Conservation (phyloP, 2,113 vertebrate species). For the Otis tarda region DNA sequence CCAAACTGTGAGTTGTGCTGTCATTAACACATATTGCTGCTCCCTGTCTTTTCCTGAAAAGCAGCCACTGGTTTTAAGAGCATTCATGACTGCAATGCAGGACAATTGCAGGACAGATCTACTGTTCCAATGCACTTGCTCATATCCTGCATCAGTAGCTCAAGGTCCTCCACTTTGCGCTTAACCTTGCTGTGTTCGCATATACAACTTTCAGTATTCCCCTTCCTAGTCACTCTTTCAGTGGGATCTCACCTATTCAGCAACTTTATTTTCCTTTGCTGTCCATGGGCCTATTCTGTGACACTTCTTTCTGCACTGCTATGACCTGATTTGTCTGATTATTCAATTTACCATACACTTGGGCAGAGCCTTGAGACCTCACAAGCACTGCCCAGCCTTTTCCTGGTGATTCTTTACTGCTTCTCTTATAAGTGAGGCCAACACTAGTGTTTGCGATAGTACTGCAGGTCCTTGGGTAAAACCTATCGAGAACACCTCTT, state of each 20-base stretch:
- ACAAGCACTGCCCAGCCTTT: background rate
- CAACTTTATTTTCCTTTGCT: background rate
- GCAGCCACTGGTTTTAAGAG: background rate
- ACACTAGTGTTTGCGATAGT: background rate
- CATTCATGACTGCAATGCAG: background rate
- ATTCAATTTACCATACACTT: background rate
- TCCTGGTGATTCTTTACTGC: background rate
- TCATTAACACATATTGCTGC: background rate
- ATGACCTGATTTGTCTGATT: background rate
- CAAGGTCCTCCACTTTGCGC: background rate
- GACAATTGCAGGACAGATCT: background rate
- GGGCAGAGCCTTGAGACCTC: background rate
- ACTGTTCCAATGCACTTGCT: background rate
- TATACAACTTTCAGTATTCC: background rate
- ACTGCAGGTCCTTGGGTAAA: background rate
- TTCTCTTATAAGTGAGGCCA: background rate
- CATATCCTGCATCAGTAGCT: background rate
- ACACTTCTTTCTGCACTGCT: background rate
- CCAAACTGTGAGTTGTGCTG: background rate
- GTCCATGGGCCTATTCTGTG: background rate
- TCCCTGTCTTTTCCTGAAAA: constrained; percentile 4
- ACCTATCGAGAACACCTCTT: background rate
- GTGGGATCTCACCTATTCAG: background rate
- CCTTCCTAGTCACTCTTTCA: background rate
- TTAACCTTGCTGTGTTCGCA: background rate